Base-by-base conservation (phyloP, 1,140 invertebrate genomes). In the Pinna nobilis region DNA sequence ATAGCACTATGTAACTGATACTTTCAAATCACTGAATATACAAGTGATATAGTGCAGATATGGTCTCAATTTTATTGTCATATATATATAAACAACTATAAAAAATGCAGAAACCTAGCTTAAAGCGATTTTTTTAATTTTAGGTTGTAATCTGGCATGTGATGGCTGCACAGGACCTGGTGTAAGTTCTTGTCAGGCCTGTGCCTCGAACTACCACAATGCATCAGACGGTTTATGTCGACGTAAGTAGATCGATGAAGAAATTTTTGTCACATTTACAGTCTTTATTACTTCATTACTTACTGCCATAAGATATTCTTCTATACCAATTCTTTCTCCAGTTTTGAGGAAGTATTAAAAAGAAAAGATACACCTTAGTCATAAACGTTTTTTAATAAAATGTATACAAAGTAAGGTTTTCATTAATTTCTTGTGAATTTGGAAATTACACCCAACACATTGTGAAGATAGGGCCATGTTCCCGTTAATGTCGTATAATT, bases 131-230 rank as follows among this genome's bases (percentile, higher is more conserved):
- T 41, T 61, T 25, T 30, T 33, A 25, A 39, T 53, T 47, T 4
- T 20, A 74, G 72, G 5, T 35, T 74, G 72, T 64, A 59, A 74
- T 18, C 11, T 28, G n/a, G 65, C 72, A 3, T 74, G 72, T 49
- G 25, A 64, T 7, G 60, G 69, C 7, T 71, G 69, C 33, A 61
- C 57, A 25, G 69, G 69, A 30, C 35, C 69, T 1, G 67, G 65
- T 4, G 18, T 35, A 28, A 68, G 69, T 3, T 53, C 61, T 11
- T 78, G 77, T 37, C 39, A 30, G 11, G 41, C 37, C 2, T 78
- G 78, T 66, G 44, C 33, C 6, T 37, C 13, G 3, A 67, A 70
- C 20, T 74, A 71, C 41, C n/a, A 61, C 2, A 53, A 44, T 11
- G 13, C 47, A n/a, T n/a, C n/a, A n/a, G n/a, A n/a, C n/a, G n/a